These are phyloP conservation scores for Pseudotriccus pelzelni DNA, from an alignment of 2,797 vertebrate genomes.

Conservation along the genomic window DNA sequence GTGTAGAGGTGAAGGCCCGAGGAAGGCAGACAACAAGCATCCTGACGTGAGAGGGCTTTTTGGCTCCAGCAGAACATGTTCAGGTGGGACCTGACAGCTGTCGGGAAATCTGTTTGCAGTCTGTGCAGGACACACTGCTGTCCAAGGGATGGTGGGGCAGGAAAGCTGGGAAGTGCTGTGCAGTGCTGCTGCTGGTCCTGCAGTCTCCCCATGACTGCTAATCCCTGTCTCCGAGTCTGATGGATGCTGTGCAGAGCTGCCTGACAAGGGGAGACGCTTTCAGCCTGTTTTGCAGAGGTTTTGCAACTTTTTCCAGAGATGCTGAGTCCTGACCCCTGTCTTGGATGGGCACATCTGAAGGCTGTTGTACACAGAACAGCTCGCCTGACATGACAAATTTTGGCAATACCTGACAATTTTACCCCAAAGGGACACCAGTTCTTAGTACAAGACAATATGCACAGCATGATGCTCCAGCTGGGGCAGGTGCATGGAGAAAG, in stretches of 20 bases:
- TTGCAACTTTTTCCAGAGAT: background rate
- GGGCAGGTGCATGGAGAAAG: background rate
- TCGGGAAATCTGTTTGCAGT: background rate
- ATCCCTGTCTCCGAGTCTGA: fast-evolving
- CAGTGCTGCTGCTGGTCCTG: background rate
- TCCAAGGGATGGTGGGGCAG: fast-evolving
- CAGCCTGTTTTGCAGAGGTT: background rate
- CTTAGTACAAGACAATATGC: background rate
- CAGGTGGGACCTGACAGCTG: background rate
- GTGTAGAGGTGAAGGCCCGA: background rate
- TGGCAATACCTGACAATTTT: background rate
- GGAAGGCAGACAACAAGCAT: background rate
- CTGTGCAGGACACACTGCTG: fast-evolving
- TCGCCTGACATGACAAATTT: background rate
- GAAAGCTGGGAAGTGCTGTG: background rate
- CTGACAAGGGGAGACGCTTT: background rate
- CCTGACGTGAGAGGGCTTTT: background rate
- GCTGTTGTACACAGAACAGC: background rate
- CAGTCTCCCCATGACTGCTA: background rate
- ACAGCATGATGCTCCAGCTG: background rate
- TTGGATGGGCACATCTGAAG: background rate
- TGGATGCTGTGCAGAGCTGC: fast-evolving
- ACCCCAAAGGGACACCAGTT: background rate
- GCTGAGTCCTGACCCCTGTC: background rate
- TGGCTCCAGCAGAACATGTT: fast-evolving